Percentiles rank a stretch among this genome's conserved stretches.
phyloP scores from a whole-genome alignment of 2,888 invertebrate species.

The Tenthredo livida region DNA sequence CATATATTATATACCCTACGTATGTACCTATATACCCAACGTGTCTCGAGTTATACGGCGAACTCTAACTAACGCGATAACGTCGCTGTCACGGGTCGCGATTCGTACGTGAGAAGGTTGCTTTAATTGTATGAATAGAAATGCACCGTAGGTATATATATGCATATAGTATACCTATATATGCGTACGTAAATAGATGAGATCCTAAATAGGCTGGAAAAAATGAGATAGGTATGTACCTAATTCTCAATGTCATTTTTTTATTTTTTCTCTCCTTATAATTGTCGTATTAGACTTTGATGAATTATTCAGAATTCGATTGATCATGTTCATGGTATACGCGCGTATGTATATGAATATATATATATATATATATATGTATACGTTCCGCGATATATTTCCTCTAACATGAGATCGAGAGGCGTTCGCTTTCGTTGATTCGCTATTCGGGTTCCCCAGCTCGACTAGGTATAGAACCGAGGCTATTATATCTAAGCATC shows the following conservation, averaged over 20 bases:
- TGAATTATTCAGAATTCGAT: background rate
- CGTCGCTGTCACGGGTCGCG: conserved; percentile 13
- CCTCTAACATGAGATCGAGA: background rate
- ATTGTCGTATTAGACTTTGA: background rate
- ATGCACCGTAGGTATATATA: background rate
- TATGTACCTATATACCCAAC: background rate
- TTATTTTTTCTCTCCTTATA: no score
- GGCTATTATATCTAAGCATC: conserved; percentile 21
- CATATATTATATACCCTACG: background rate
- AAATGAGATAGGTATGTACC: no score
- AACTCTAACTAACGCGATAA: conserved; percentile 20
- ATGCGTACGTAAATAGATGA: background rate
- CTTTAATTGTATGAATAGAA: background rate
- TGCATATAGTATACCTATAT: background rate
- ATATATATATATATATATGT: background rate
- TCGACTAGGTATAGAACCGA: background rate
- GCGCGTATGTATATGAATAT: background rate
- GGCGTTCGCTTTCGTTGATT: conserved; percentile 43
- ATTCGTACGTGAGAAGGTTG: background rate
- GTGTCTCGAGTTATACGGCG: background rate
- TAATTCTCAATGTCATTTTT: no score
- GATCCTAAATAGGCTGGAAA: background rate
- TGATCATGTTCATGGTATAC: background rate
- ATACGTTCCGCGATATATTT: background rate
- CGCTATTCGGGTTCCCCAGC: background rate